Evolutionary conservation across 2,888 invertebrate species (phyloP).

Genomic region (Drosophila longiperda): DNA sequence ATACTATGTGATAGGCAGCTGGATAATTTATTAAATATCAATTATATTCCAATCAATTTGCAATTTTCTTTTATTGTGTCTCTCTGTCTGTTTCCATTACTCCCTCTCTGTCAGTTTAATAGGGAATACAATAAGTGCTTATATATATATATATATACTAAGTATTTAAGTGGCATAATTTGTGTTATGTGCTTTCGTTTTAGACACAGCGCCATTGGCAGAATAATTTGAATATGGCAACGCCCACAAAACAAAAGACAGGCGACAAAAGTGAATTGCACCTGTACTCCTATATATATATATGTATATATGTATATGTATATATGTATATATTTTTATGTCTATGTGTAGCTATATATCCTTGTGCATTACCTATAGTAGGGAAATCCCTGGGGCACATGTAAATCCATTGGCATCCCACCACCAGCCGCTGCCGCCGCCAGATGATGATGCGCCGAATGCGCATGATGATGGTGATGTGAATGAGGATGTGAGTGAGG

Average conservation of each 20-base stretch:
- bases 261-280: conserved; percentile 52
- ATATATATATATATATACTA: not conserved
- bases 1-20: conserved; percentile 1
- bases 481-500: conserved; percentile 82
- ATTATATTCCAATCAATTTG: conserved; percentile 42
- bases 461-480: conserved; percentile 68
- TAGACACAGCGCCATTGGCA: conserved; percentile 55
- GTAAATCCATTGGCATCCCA: conserved; percentile 95
- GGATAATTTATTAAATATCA: conserved; percentile 37
- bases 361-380: conserved; percentile 90
- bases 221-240: conserved; percentile 66
- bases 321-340: not conserved
- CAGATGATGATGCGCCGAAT: conserved; percentile 80
- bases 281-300: conserved; percentile 15
- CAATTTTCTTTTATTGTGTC: conserved; percentile 46
- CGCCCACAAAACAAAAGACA: conserved; percentile 63
- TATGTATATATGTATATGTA: conserved; percentile 7
- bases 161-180: conserved; percentile 16
- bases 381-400: conserved; percentile 95
- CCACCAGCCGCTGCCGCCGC: conserved; percentile 85
- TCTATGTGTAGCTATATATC: conserved; percentile 4
- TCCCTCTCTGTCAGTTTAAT: not conserved
- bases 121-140: conserved; percentile 1
- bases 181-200: conserved; percentile 30
- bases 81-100: not conserved